Evolutionary conservation across 2,888 invertebrate genomes (phyloP).

Genomic region (Lottia scabra): DNA sequence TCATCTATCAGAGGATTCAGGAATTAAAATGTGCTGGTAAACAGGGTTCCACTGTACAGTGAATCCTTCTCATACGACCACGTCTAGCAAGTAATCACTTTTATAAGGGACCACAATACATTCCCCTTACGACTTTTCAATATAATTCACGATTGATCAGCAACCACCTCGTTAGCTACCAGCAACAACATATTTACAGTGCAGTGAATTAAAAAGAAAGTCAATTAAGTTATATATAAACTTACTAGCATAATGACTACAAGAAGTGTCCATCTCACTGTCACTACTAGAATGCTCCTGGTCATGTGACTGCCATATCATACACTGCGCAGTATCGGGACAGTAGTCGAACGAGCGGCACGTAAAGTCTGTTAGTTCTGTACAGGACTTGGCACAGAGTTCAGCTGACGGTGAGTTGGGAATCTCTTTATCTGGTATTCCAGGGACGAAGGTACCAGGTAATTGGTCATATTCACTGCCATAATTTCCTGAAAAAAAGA

Average conservation of each 20-base stretch:
- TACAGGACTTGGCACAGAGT: slow-evolving; percentile 6
- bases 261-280: neutral
- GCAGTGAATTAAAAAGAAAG: no score
- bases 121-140: no score
- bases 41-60: no score
- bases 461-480: neutral
- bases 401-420: neutral
- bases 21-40: no score
- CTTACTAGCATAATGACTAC: neutral
- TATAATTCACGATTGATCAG: no score
- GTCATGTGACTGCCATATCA: neutral
- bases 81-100: no score
- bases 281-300: neutral
- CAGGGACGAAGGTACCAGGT: neutral
- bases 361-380: neutral
- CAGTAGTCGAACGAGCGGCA: slow-evolving; percentile 15
- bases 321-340: slow-evolving; percentile 1
- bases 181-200: no score
- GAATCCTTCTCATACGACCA: no score
- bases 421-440: neutral
- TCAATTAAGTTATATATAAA: no score
- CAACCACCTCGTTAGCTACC: no score
- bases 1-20: no score
- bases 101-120: no score
- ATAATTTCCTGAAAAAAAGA: neutral